Conservation (phyloP, 1,140 invertebrate species). For the Drosophila rhopaloa region DNA sequence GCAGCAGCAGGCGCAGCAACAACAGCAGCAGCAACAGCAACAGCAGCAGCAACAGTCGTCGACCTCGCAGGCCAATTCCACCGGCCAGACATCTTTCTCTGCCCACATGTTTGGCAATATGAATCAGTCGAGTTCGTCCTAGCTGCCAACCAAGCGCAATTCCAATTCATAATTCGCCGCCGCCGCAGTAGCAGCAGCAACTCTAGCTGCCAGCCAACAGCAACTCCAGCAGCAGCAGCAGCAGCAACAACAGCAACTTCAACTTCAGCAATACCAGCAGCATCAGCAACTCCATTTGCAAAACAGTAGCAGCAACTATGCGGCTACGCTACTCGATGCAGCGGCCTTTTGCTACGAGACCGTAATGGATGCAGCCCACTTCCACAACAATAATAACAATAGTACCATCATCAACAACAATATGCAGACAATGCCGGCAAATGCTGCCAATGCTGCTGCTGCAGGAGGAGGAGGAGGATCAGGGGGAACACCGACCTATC, state of each 20-base stretch:
- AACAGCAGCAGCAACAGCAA: constrained; percentile 86
- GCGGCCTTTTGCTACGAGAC: constrained; percentile 68
- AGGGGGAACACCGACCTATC: constrained; percentile 52
- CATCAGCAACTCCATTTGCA: constrained; percentile 15
- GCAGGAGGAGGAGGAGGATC: constrained; percentile 8
- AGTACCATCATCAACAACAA: constrained; percentile 21
- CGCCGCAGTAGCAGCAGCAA: constrained; percentile 52
- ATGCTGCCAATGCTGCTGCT: constrained; percentile 13
- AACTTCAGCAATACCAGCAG: constrained; percentile 9
- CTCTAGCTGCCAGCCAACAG: constrained; percentile 27
- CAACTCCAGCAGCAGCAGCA: constrained; percentile 16
- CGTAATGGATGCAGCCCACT: constrained; percentile 53
- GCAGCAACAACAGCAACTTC: constrained; percentile 30
- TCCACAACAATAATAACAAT: constrained; percentile 28
- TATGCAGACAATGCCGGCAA: constrained; percentile 12
- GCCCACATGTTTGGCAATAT: constrained; percentile 91
- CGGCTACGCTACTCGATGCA: constrained; percentile 59
- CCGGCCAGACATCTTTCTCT: constrained; percentile 87
- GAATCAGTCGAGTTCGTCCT: constrained; percentile 92
- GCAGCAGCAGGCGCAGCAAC: constrained; percentile 86
- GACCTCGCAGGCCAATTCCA: constrained; percentile 84
- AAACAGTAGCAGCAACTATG: constrained; percentile 55
- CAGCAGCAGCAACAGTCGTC: constrained; percentile 85
- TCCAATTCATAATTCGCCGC: constrained; percentile 84
- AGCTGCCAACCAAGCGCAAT: constrained; percentile 86